These are phyloP conservation scores for Galaxea fascicularis DNA, from an alignment of 92 coral and sea anemone species.

Conservation along the genomic window DNA sequence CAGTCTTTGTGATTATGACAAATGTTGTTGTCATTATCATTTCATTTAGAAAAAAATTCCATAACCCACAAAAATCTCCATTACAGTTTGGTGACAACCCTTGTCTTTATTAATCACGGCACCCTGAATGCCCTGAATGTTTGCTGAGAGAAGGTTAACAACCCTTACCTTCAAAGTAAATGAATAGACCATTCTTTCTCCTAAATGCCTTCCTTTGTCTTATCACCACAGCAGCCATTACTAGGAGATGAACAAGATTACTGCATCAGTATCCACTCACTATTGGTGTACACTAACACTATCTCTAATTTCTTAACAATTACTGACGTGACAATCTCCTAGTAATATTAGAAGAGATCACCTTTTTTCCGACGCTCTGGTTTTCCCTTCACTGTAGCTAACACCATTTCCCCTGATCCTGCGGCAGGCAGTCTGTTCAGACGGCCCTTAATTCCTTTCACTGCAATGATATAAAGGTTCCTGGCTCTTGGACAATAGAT, in stretches of 20 bases:
- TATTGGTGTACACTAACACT: not conserved
- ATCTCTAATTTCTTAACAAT: too few relatives aligned
- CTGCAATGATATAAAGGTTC: slow-evolving; percentile 97
- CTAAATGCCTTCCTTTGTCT: slow-evolving; percentile 97
- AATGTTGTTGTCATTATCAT: too few relatives aligned
- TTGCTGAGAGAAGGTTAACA: not conserved
- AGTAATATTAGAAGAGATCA: slow-evolving; percentile 1
- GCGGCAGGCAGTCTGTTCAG: slow-evolving; percentile 98
- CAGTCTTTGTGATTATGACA: too few relatives aligned
- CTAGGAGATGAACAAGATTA: slow-evolving; percentile 39
- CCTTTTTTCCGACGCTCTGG: slow-evolving; percentile 99
- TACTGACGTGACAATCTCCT: too few relatives aligned
- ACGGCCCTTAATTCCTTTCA: slow-evolving; percentile 98
- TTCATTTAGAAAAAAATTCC: too few relatives aligned
- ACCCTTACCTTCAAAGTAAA: slow-evolving; percentile 93
- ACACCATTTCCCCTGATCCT: slow-evolving; percentile 98
- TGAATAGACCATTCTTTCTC: slow-evolving; percentile 98
- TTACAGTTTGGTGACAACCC: too few relatives aligned
- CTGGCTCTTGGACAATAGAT: slow-evolving; percentile 99
- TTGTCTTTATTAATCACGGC: too few relatives aligned
- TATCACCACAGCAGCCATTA: slow-evolving; percentile 98
- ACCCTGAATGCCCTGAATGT: not conserved
- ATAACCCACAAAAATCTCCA: too few relatives aligned
- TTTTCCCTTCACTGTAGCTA: slow-evolving; percentile 98
- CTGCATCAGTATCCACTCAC: not conserved